Percentiles rank a stretch among this genome's conserved stretches.
phyloP scores from a whole-genome alignment of 2,888 invertebrate species.

The Eledone cirrhosa region DNA sequence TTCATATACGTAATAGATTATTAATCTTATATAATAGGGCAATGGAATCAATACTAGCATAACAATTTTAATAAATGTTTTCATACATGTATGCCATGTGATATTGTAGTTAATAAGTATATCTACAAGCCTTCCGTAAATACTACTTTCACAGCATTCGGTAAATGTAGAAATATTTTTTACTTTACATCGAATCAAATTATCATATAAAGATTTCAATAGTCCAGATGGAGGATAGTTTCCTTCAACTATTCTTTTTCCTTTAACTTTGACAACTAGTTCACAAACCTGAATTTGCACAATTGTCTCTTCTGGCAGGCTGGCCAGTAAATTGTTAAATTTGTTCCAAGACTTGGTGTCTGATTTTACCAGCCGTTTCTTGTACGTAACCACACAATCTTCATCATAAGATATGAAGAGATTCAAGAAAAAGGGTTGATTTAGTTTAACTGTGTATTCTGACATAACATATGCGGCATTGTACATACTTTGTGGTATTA shows the following conservation, averaged over 20 bases:
- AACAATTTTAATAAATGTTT: conserved; percentile 50
- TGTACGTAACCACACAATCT: conserved; percentile 48
- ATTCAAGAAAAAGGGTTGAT: conserved; percentile 51
- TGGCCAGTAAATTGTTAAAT: conserved; percentile 45
- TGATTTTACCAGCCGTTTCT: conserved; percentile 48
- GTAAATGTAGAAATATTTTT: conserved; percentile 58
- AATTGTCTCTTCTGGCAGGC: conserved; percentile 48
- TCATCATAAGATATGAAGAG: conserved; percentile 53
- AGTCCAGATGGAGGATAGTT: conserved; percentile 59
- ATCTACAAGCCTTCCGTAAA: conserved; percentile 48
- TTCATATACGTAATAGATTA: conserved; percentile 61
- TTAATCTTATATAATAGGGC: conserved; percentile 58
- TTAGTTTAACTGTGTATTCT: conserved; percentile 59
- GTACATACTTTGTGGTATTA: conserved; percentile 58
- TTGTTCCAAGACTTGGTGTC: conserved; percentile 51
- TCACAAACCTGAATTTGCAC: conserved; percentile 51
- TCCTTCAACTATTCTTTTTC: conserved; percentile 56
- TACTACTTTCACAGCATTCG: conserved; percentile 58
- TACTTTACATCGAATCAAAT: conserved; percentile 59
- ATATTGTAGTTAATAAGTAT: conserved; percentile 45
- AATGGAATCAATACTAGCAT: conserved; percentile 55
- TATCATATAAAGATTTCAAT: conserved; percentile 55
- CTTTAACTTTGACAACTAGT: conserved; percentile 55
- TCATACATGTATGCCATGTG: conserved; percentile 53
- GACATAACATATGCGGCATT: conserved; percentile 56